Conservation (phyloP, 2,113 vertebrate species). For the Catharus fuscescens region DNA sequence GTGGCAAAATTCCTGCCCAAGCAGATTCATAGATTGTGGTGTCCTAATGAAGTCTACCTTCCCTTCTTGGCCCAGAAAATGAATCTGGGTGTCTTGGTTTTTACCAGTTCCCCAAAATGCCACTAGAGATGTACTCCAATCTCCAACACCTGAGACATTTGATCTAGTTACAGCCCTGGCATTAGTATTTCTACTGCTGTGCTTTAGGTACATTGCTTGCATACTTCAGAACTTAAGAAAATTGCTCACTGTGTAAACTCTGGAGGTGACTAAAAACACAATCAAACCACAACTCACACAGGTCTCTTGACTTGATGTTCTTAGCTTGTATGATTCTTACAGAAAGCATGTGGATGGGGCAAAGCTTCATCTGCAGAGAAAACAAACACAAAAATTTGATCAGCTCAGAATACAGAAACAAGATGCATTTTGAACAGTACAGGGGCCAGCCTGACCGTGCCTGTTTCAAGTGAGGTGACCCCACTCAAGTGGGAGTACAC, state of each 20-base stretch:
- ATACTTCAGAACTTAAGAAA: background rate
- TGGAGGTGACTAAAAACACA: conserved; percentile 7
- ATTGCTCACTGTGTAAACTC: background rate
- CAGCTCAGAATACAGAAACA: background rate
- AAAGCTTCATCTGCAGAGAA: conserved; percentile 60
- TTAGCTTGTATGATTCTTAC: conserved; percentile 75
- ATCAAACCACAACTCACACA: conserved; percentile 68
- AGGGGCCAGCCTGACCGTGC: background rate
- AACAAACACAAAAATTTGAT: conserved; percentile 31
- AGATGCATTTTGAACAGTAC: background rate
- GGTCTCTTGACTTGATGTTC: conserved; percentile 67
- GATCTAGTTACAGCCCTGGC: background rate
- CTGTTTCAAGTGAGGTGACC: background rate
- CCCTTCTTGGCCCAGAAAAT: background rate
- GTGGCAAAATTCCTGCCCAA: background rate
- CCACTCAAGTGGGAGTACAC: background rate
- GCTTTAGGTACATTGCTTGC: background rate
- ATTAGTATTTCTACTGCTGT: background rate
- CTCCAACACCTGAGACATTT: background rate
- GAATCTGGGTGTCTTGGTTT: background rate
- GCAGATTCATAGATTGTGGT: background rate
- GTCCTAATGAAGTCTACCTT: background rate
- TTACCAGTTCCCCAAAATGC: background rate
- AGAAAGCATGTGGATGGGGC: conserved; percentile 70
- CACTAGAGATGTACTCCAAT: background rate